These are phyloP conservation scores for Solea solea DNA, from an alignment of 2,113 vertebrate genomes.

Conservation along the genomic window DNA sequence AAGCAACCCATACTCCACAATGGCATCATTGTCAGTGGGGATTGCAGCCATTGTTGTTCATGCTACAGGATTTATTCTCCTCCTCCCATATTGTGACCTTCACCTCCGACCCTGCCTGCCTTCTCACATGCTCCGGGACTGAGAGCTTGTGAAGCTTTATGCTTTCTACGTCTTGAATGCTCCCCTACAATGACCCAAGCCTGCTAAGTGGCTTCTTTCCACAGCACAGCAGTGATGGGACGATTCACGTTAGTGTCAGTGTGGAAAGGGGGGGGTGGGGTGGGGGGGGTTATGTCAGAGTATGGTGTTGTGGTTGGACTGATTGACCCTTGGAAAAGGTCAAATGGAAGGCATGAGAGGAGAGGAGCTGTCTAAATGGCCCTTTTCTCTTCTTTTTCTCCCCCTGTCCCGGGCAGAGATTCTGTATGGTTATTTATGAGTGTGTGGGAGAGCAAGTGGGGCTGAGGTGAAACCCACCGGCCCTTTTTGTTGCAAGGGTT, in stretches of 20 bases:
- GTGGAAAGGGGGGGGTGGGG: conserved; percentile 7
- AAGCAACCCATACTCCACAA: conserved; percentile 73
- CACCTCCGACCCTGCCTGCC: conserved; percentile 72
- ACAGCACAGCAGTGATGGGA: conserved; percentile 36
- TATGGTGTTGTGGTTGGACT: conserved; percentile 56
- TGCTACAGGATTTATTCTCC: conserved; percentile 79
- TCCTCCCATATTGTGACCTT: conserved; percentile 76
- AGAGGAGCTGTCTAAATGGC: conserved; percentile 74
- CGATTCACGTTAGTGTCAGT: conserved; percentile 68
- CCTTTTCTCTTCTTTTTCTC: conserved; percentile 71
- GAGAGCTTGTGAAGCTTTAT: conserved; percentile 57
- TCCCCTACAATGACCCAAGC: conserved; percentile 57
- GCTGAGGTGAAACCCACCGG: conserved; percentile 65
- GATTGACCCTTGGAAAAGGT: conserved; percentile 75
- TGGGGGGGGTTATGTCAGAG: neutral
- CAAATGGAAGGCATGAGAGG: conserved; percentile 74
- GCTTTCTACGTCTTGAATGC: conserved; percentile 57
- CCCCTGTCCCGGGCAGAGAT: conserved; percentile 60
- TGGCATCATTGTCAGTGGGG: conserved; percentile 77
- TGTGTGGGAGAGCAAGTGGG: conserved; percentile 73
- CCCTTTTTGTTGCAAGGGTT: conserved; percentile 68
- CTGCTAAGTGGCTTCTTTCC: conserved; percentile 67
- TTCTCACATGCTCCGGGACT: conserved; percentile 64
- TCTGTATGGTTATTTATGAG: conserved; percentile 79
- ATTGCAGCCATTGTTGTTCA: conserved; percentile 71